A percentile compares a stretch with the other conserved stretches of the same genome.
phyloP scores from a whole-genome alignment of 2,888 invertebrate species.

The Himalopsyche anomala region DNA sequence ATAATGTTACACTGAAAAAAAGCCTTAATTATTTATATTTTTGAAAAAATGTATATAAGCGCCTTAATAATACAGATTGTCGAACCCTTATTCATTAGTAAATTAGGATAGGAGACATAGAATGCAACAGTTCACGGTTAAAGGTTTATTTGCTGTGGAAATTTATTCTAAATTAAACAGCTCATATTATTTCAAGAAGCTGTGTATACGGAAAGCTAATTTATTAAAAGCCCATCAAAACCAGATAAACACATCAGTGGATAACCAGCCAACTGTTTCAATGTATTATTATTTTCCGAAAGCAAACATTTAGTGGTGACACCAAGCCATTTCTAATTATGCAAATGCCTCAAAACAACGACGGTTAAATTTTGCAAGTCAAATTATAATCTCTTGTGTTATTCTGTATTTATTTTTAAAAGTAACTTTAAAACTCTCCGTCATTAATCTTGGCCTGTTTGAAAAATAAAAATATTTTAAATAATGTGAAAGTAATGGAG shows the following conservation, averaged over 20 bases:
- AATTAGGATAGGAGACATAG: no score
- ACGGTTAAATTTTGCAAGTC: slow-evolving; percentile 16
- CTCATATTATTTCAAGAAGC: not conserved
- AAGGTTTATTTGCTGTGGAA: no score
- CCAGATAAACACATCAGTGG: slow-evolving; percentile 19
- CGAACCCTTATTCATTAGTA: no score
- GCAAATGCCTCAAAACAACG: slow-evolving; percentile 4
- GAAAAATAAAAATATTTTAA: not conserved
- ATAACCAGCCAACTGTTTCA: not conserved
- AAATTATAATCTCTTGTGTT: slow-evolving; percentile 11
- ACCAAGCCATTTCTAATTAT: slow-evolving; percentile 19
- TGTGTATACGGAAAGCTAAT: not conserved
- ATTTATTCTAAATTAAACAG: no score
- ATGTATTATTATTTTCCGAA: not conserved
- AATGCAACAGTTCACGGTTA: no score
- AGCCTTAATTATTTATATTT: no score
- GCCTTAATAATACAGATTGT: no score
- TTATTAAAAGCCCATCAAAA: slow-evolving; percentile 20
- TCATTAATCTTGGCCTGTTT: not conserved
- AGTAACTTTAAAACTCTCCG: not conserved
- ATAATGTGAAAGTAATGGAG: not conserved
- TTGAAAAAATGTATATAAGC: no score
- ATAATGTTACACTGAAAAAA: no score
- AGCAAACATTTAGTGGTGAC: slow-evolving; percentile 12
- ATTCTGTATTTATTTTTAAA: slow-evolving; percentile 21